phyloP scores from a whole-genome alignment of 2,113 vertebrate genomes.

The Pantherophis guttatus region DNA sequence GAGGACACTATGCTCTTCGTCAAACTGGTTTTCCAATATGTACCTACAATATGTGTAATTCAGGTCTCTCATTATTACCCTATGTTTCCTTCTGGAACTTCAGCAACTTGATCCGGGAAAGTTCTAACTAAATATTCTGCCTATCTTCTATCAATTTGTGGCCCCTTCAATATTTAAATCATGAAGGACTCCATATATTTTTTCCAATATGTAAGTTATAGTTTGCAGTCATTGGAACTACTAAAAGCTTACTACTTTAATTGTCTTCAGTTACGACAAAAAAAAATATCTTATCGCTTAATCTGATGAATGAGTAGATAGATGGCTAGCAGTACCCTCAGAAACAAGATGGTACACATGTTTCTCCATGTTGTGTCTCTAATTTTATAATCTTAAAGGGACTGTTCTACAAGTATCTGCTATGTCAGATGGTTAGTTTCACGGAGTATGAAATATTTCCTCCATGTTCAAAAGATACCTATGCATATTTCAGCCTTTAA shows the following conservation, averaged over 20 bases:
- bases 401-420: neutral
- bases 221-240: neutral
- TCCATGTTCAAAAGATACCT: neutral
- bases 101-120: neutral
- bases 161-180: neutral
- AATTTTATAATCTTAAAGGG: neutral
- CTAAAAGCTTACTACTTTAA: neutral
- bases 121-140: neutral
- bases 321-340: neutral
- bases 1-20: neutral
- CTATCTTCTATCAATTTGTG: neutral
- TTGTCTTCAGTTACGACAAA: neutral
- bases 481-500: slow-evolving; percentile 9
- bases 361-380: neutral
- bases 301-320: neutral
- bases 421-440: neutral
- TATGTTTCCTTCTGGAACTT: neutral
- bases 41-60: neutral
- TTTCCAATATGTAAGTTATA: neutral
- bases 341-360: neutral
- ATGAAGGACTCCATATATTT: neutral
- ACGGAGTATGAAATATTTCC: neutral
- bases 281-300: neutral
- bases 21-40: neutral
- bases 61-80: neutral